A percentile compares a stretch with the other conserved stretches of the same genome.
These are phyloP conservation scores for Ormyrus rosae DNA, from an alignment of 2,888 invertebrate species.

Conservation along the genomic window DNA sequence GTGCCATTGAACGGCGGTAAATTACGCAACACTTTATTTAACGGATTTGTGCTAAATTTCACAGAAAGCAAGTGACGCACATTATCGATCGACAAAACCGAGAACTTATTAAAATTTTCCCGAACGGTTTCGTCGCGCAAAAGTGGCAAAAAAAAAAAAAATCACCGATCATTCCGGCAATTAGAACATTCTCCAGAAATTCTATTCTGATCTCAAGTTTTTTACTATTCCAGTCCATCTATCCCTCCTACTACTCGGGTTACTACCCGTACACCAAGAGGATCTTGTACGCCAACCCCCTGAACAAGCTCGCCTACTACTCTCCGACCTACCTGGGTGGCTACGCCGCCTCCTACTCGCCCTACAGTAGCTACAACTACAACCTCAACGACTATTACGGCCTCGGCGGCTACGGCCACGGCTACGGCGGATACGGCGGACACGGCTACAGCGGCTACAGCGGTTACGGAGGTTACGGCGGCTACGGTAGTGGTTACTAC, in stretches of 20 bases:
- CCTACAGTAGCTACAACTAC: slow-evolving; percentile 61
- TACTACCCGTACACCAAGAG: slow-evolving; percentile 61
- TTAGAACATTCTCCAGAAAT: too few species aligned
- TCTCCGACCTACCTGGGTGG: slow-evolving; percentile 57
- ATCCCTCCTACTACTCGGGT: slow-evolving; percentile 52
- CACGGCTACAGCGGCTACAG: slow-evolving; percentile 58
- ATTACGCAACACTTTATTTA: too few species aligned
- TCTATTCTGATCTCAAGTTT: too few species aligned
- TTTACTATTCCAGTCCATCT: slow-evolving; percentile 18
- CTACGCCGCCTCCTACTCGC: slow-evolving; percentile 57
- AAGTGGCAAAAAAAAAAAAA: too few species aligned
- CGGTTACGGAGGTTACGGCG: slow-evolving; percentile 60
- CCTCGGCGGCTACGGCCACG: slow-evolving; percentile 56
- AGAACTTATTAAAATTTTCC: too few species aligned
- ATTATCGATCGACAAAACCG: too few species aligned
- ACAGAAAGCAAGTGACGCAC: too few species aligned
- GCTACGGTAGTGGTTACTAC: slow-evolving; percentile 54
- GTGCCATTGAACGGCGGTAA: too few species aligned
- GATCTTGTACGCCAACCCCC: slow-evolving; percentile 62
- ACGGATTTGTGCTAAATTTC: too few species aligned
- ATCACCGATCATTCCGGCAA: too few species aligned
- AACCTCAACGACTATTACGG: slow-evolving; percentile 57
- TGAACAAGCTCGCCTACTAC: slow-evolving; percentile 57
- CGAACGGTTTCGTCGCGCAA: too few species aligned
- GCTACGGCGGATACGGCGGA: slow-evolving; percentile 60